phyloP scores from a whole-genome alignment of 2,113 vertebrate species.

The Syngnathus floridae region DNA sequence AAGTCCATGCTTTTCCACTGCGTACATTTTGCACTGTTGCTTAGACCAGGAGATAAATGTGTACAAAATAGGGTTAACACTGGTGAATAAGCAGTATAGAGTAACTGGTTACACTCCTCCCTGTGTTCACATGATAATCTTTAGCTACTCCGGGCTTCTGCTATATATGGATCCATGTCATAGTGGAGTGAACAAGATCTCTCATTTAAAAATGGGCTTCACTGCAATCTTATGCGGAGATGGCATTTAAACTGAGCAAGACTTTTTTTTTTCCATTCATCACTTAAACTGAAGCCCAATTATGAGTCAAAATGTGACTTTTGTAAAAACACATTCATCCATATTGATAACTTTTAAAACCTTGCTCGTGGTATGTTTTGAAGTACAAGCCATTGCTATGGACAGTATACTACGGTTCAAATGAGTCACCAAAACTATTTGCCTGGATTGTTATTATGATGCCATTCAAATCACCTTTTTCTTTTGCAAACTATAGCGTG shows the following conservation, averaged over 20 bases:
- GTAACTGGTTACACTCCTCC: constrained; percentile 53
- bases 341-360: background rate
- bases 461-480: background rate
- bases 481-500: background rate
- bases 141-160: constrained; percentile 40
- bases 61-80: constrained; percentile 35
- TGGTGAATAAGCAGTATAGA: constrained; percentile 51
- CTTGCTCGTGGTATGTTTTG: background rate
- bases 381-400: background rate
- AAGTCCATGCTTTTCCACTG: background rate
- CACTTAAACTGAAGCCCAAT: background rate
- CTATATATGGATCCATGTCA: background rate
- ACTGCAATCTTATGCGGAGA: background rate
- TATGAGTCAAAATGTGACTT: background rate
- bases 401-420: background rate
- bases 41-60: constrained; percentile 23
- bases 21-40: background rate
- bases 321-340: background rate
- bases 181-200: background rate
- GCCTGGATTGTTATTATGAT: background rate
- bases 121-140: constrained; percentile 52
- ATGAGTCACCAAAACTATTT: background rate
- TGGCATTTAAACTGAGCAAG: background rate
- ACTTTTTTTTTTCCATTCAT: background rate
- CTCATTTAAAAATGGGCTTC: background rate